These are phyloP conservation scores for Tauraco hartlaubi DNA, from an alignment of 2,797 vertebrate species.

Conservation along the genomic window DNA sequence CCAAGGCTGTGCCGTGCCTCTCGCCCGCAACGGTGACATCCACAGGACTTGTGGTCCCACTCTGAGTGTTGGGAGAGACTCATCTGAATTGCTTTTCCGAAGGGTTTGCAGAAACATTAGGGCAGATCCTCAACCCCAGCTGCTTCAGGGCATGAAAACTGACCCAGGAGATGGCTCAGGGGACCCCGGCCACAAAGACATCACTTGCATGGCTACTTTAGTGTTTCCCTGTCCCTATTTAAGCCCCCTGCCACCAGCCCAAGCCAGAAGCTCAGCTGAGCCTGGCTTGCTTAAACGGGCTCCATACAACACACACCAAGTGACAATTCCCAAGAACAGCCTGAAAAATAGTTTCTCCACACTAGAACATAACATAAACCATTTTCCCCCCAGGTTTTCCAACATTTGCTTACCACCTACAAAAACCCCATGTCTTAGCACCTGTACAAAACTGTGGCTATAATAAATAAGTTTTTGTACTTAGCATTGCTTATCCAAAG, in stretches of 20 bases:
- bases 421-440: background rate
- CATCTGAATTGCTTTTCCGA: background rate
- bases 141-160: background rate
- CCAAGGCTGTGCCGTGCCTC: background rate
- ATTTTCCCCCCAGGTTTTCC: background rate
- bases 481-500: background rate
- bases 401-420: background rate
- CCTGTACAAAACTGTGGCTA: background rate
- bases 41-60: fast-evolving
- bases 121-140: background rate
- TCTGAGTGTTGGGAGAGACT: background rate
- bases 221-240: background rate
- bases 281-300: background rate
- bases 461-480: background rate
- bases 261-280: background rate
- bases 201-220: background rate
- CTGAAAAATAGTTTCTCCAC: background rate
- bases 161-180: background rate
- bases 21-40: background rate
- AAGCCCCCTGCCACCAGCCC: background rate
- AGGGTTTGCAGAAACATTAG: background rate
- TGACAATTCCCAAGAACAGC: fast-evolving
- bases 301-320: background rate
- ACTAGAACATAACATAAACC: background rate
- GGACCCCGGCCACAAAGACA: fast-evolving